Evolutionary conservation across 2,888 invertebrate species (phyloP).

Genomic region (Drosophila demipolita): DNA sequence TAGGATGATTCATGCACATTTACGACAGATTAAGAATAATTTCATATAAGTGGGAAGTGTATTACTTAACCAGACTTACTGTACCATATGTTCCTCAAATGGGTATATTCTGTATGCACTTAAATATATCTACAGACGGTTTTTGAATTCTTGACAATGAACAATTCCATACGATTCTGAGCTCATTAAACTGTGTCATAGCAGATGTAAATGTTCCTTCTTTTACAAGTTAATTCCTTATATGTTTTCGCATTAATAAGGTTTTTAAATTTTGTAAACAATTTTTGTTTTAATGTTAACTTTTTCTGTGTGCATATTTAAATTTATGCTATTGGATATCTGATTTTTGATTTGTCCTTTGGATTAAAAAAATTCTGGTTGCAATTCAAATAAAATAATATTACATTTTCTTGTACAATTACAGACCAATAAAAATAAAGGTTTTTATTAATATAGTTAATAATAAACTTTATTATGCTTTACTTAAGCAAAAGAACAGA

Average conservation of each 20-base stretch:
- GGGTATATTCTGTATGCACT: neutral
- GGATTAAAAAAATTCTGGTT: neutral
- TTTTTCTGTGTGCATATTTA: neutral
- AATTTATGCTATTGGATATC: neutral
- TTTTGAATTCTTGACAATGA: neutral
- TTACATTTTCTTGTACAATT: neutral
- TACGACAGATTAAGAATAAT: slow-evolving; percentile 28
- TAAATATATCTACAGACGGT: neutral
- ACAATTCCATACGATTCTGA: neutral
- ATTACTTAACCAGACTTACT: neutral
- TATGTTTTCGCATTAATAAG: neutral
- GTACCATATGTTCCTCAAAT: neutral
- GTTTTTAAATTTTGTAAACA: neutral
- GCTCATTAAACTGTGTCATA: neutral
- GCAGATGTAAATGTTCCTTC: neutral
- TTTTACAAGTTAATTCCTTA: neutral
- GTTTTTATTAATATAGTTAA: slow-evolving; percentile 19
- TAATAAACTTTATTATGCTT: slow-evolving; percentile 59
- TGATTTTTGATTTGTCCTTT: neutral
- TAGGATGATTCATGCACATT: slow-evolving; percentile 42
- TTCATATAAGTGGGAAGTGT: slow-evolving; percentile 10
- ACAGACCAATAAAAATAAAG: neutral
- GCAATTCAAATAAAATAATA: neutral
- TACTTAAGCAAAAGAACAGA: slow-evolving; percentile 69
- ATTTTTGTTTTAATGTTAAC: neutral